Percentiles rank a stretch among this genome's conserved stretches.
phyloP scores from a whole-genome alignment of 2,797 vertebrate genomes.

The Phalanger gymnotis region DNA sequence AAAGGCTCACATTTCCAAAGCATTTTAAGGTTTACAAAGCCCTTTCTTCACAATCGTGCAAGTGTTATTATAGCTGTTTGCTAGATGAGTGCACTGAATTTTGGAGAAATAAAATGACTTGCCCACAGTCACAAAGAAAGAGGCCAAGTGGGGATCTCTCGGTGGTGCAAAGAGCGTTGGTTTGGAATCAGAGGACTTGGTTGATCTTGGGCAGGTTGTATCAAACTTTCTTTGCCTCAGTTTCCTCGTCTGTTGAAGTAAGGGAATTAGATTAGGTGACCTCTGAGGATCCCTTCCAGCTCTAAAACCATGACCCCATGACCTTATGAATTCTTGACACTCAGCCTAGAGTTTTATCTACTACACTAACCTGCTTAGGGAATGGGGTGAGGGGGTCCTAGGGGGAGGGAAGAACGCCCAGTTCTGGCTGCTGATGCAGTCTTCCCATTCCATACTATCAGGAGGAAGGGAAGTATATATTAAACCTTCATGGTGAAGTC shows the following conservation, averaged over 20 bases:
- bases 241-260: neutral
- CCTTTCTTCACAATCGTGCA: neutral
- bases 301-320: neutral
- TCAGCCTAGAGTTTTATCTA: neutral
- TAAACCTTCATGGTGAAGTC: neutral
- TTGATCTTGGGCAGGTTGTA: neutral
- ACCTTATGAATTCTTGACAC: neutral
- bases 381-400: neutral
- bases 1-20: neutral
- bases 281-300: neutral
- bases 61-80: neutral
- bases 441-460: neutral
- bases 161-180: neutral
- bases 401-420: neutral
- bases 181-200: neutral
- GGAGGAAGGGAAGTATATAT: neutral
- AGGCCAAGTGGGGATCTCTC: neutral
- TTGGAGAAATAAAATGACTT: neutral
- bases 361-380: neutral
- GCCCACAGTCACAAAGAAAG: neutral
- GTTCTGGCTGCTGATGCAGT: neutral
- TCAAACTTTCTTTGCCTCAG: neutral
- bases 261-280: neutral
- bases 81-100: neutral
- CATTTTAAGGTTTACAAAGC: neutral